Evolutionary conservation across 2,113 vertebrate species (phyloP), one percentile per base, ranked within the genome.

Genomic region (Epinephelus cyanopodus): DNA sequence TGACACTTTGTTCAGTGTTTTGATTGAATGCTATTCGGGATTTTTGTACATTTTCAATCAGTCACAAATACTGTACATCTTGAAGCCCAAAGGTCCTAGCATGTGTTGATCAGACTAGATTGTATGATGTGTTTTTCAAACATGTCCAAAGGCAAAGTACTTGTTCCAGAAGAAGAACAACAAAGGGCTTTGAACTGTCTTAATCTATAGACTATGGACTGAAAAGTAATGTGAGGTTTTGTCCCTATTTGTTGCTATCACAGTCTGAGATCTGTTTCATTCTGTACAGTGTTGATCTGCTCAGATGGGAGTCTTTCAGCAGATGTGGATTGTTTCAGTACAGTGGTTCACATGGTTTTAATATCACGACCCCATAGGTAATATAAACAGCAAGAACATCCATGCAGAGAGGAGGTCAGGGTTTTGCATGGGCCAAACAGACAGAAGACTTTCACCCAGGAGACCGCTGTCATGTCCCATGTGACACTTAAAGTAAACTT

Each of bases 1-100:
- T n/a, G 56, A 62, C 45, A 58, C 67, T 63, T 64, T 76, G 62
- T 82, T 80, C 58, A 85, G 66, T 56, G 82, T 83, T 87, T 78
- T 81, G 54, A 81, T 79, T 65, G 81, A 77, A 66, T 54, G 23
- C 6, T 62, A 18, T 61, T 67, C 3, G 65, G 68, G 47, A 56
- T 60, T 54, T 58, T 53, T 66, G 11, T n/a, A 15, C 62, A 62
- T 68, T 77, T 79, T 21, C 19, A 18, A 63, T 67, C 39, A 63
- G 39, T 73, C 25, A 12, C 14, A 39, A 42, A 68, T 53, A 29
- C 29, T 29, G 29, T 29, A 21, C 37, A 5, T 3, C n/a, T 29
- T 54, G 11, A 47, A 56, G 45, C 56, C 25, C 25, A 11, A 14
- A 67, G 19, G n/a, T 50, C 9, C 19, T 7, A 5, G 56, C 25